A percentile compares a stretch with the other conserved stretches of the same genome.
Conservation (phyloP, 1,140 invertebrate species). For the Hyposmocoma kahamanoa region DNA sequence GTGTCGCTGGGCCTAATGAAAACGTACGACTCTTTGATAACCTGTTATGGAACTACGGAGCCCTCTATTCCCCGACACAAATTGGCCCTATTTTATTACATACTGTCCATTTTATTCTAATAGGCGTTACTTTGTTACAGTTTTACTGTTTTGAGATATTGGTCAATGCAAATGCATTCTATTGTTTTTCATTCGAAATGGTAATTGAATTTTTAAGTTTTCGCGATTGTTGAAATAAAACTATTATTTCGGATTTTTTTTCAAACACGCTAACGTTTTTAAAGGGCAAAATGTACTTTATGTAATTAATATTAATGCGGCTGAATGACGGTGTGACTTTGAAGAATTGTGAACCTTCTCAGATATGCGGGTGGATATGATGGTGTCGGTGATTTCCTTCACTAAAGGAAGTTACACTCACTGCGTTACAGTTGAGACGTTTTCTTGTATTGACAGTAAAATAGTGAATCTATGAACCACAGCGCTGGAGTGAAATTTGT, state of each 20-base stretch:
- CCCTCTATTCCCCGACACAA: conserved; percentile 31
- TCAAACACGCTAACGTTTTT: too few relatives aligned
- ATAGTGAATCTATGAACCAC: conserved; percentile 38
- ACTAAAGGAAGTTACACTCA: conserved; percentile 2
- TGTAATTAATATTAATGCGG: too few relatives aligned
- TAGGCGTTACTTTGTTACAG: neutral
- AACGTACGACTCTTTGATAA: conserved; percentile 66
- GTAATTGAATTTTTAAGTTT: too few relatives aligned
- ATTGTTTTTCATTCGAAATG: too few relatives aligned
- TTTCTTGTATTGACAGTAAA: conserved; percentile 61
- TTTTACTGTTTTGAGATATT: neutral
- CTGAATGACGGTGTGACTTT: too few relatives aligned
- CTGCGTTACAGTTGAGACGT: conserved; percentile 51
- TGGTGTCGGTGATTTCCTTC: too few relatives aligned
- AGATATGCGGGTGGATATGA: too few relatives aligned
- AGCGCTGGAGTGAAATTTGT: conserved; percentile 52
- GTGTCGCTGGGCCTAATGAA: conserved; percentile 42
- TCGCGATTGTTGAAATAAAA: too few relatives aligned
- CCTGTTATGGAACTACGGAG: conserved; percentile 50
- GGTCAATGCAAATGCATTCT: neutral
- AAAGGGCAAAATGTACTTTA: too few relatives aligned
- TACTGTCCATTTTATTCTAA: conserved; percentile 36
- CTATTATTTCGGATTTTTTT: too few relatives aligned
- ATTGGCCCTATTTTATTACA: conserved; percentile 49
- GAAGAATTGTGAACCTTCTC: too few relatives aligned